A percentile compares a stretch with the other conserved stretches of the same genome.
Conservation (phyloP, 35 echinoderm and acorn worm genomes). For the Hemicentrotus pulcherrimus region DNA sequence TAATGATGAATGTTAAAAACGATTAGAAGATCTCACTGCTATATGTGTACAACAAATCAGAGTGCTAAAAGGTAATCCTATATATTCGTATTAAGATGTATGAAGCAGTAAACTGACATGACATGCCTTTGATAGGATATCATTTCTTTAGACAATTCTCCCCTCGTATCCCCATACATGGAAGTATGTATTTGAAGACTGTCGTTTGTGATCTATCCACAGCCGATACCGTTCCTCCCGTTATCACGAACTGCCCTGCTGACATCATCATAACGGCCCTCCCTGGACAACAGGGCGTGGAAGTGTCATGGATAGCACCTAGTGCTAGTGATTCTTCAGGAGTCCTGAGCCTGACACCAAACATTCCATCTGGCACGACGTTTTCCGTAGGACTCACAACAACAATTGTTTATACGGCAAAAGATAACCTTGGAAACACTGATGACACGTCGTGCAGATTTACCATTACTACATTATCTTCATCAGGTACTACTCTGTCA, state of each 20-base stretch:
- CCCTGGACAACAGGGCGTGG: not conserved
- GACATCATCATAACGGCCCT: conserved; percentile 37
- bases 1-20: too few species aligned
- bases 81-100: too few species aligned
- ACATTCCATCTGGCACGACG: not conserved
- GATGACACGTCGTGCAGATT: conserved; percentile 45
- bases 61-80: too few species aligned
- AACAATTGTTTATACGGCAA: conserved; percentile 30
- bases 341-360: not conserved
- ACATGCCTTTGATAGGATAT: too few species aligned
- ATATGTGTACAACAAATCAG: too few species aligned
- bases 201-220: not conserved
- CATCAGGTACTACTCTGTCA: not conserved
- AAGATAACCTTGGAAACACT: conserved; percentile 48
- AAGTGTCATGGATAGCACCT: conserved; percentile 50
- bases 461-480: not conserved
- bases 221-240: conserved; percentile 36
- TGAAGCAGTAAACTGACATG: too few species aligned
- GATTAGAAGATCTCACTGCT: too few species aligned
- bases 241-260: conserved; percentile 40
- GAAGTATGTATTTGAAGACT: too few species aligned
- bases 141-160: too few species aligned
- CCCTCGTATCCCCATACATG: too few species aligned
- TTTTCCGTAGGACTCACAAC: conserved; percentile 47
- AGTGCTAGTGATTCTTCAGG: conserved; percentile 54